Evolutionary conservation across 2,888 invertebrate genomes (phyloP).

Genomic region (Azorinus chamasolen): DNA sequence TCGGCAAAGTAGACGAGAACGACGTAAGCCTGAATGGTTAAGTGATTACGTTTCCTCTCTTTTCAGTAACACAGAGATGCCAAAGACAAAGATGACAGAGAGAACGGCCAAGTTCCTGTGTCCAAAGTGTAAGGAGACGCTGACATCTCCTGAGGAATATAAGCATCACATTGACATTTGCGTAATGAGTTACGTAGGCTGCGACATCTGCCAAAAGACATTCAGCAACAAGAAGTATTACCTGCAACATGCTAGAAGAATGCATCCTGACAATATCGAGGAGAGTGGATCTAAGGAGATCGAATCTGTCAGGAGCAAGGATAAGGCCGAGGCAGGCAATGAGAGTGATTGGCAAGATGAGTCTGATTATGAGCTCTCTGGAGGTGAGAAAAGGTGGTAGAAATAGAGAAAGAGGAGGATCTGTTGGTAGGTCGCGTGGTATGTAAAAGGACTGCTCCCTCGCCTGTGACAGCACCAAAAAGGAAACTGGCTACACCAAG

Average conservation of each 20-base stretch:
- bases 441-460: no score
- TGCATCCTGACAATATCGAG: not conserved
- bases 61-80: not conserved
- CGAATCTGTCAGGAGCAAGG: no score
- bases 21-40: not conserved
- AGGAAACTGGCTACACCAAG: no score
- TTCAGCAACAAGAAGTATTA: not conserved
- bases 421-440: no score
- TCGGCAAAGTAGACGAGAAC: not conserved
- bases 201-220: not conserved
- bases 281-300: no score
- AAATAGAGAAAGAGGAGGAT: no score
- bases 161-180: slow-evolving; percentile 2
- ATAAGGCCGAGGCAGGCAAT: no score
- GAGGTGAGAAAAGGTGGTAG: no score
- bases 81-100: slow-evolving; percentile 8
- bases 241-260: slow-evolving; percentile 1
- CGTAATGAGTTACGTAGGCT: not conserved
- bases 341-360: no score
- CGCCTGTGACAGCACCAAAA: no score
- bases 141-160: no score
- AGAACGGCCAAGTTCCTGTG: slow-evolving; percentile 3
- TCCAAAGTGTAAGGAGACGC: not conserved
- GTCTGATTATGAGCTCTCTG: no score
- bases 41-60: slow-evolving; percentile 9